phyloP scores from a whole-genome alignment of 1,140 invertebrate species.

The Rhyacophila brunnea region DNA sequence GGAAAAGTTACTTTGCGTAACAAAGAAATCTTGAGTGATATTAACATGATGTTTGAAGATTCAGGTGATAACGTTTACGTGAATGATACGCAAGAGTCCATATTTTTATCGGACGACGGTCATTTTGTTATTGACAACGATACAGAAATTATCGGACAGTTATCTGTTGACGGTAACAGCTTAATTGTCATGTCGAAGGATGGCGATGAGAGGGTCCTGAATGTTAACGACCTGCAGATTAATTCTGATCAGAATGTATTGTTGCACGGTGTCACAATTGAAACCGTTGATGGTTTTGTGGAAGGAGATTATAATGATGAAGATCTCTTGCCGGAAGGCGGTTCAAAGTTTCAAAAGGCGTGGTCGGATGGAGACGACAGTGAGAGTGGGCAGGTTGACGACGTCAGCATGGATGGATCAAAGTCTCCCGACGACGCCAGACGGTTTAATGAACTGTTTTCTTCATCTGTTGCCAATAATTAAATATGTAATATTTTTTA shows the following conservation, averaged over 20 bases:
- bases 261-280: too few relatives aligned
- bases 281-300: too few relatives aligned
- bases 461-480: too few relatives aligned
- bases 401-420: background rate
- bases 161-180: background rate
- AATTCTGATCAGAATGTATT: too few relatives aligned
- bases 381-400: background rate
- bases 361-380: background rate
- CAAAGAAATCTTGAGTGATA: background rate
- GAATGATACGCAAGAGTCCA: background rate
- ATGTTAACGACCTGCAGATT: background rate
- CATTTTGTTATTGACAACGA: background rate
- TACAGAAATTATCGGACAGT: background rate
- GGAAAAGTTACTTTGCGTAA: background rate
- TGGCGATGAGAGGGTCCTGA: background rate
- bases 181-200: background rate
- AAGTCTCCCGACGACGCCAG: constrained; percentile 9
- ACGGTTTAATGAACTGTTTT: constrained; percentile 9
- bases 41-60: constrained; percentile 7
- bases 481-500: too few relatives aligned
- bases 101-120: constrained; percentile 1
- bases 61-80: background rate
- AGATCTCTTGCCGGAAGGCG: background rate
- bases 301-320: background rate
- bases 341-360: background rate